Evolutionary conservation across 2,113 vertebrate species (phyloP).

Genomic region (Thomomys bottae): DNA sequence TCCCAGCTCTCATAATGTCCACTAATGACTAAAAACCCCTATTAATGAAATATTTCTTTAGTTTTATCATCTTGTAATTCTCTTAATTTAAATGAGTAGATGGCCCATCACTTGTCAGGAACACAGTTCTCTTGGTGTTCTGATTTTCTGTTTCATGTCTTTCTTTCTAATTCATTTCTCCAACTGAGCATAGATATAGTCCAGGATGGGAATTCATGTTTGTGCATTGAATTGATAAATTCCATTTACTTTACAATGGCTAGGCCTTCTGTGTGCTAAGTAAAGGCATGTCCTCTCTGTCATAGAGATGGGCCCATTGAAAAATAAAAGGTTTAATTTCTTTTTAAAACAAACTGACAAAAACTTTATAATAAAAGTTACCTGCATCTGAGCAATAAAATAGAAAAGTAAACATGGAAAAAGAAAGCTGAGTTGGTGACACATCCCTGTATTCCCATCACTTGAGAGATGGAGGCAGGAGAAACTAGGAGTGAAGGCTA

Average conservation of each 20-base stretch:
- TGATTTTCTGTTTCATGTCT: not conserved
- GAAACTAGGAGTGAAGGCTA: too few species aligned
- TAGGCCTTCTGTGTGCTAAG: not conserved
- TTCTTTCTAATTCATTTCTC: not conserved
- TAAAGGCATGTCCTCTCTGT: not conserved
- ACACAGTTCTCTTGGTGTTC: not conserved
- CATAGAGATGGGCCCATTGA: too few species aligned
- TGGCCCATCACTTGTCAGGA: not conserved
- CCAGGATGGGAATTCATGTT: not conserved
- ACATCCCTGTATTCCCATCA: too few species aligned
- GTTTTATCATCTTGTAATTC: not conserved
- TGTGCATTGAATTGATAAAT: not conserved
- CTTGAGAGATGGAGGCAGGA: too few species aligned
- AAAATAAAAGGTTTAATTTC: not conserved
- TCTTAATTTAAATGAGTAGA: not conserved
- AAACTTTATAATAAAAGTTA: not conserved
- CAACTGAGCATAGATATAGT: not conserved
- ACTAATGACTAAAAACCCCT: not conserved
- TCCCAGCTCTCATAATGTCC: not conserved
- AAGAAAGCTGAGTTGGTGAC: not conserved
- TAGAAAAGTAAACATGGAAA: slow-evolving; percentile 3
- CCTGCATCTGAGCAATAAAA: not conserved
- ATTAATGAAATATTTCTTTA: not conserved
- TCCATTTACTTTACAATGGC: not conserved
- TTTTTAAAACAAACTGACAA: slow-evolving; percentile 39